These are phyloP conservation scores for Dolichotis patagonum DNA, from an alignment of 2,113 vertebrate genomes.

Conservation along the genomic window DNA sequence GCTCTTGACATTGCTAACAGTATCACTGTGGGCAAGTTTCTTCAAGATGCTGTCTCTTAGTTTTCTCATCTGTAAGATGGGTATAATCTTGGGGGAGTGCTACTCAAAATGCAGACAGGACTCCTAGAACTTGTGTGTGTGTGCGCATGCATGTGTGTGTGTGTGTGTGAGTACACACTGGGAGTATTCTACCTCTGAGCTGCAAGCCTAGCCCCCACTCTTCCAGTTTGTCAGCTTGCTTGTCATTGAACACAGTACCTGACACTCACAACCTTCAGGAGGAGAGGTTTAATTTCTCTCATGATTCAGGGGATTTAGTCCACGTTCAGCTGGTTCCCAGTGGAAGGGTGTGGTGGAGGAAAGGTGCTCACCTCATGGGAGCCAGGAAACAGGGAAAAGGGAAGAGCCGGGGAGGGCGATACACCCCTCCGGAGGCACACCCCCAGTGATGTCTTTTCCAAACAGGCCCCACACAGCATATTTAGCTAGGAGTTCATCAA, in stretches of 20 bases:
- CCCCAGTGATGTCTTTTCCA: background rate
- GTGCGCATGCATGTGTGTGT: background rate
- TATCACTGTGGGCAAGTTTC: background rate
- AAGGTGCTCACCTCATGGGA: background rate
- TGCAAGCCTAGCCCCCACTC: background rate
- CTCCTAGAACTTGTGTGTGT: background rate
- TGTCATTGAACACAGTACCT: background rate
- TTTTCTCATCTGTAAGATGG: background rate
- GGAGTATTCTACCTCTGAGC: background rate
- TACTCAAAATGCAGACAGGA: background rate
- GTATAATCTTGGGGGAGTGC: background rate
- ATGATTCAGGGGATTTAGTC: background rate
- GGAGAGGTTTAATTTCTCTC: background rate
- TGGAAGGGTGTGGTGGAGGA: background rate
- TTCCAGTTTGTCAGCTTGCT: background rate
- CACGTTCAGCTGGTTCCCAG: background rate
- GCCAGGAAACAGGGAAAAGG: background rate
- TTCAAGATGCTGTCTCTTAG: background rate
- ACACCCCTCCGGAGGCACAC: background rate
- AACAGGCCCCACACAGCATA: background rate
- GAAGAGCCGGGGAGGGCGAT: background rate
- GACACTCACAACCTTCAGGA: background rate
- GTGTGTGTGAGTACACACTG: background rate
- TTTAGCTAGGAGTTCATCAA: background rate
- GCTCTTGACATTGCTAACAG: background rate